phyloP scores from a whole-genome alignment of 2,797 vertebrate genomes.

The Siniperca scherzeri region DNA sequence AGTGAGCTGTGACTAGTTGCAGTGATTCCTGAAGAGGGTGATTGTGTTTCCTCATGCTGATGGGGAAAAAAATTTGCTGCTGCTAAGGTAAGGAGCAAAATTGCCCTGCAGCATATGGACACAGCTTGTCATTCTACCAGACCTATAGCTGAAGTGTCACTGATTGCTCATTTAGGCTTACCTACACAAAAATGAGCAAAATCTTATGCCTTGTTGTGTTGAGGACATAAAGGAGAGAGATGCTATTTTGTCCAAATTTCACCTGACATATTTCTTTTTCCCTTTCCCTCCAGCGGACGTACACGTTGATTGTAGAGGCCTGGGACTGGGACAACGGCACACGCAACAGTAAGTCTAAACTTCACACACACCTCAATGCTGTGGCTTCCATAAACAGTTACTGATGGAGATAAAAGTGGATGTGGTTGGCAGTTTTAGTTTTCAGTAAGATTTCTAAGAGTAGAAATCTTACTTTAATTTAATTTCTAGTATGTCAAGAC shows the following conservation, averaged over 20 bases:
- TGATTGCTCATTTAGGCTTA: not conserved
- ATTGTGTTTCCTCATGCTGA: not conserved
- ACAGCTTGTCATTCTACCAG: not conserved
- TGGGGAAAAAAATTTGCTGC: too few species aligned
- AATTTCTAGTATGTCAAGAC: not conserved
- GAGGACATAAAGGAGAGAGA: not conserved
- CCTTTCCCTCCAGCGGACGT: constrained; percentile 88
- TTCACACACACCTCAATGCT: not conserved
- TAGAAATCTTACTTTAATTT: too few species aligned
- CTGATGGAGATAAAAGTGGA: too few species aligned
- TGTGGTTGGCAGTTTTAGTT: not conserved
- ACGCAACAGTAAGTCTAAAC: constrained; percentile 88
- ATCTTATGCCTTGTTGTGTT: not conserved
- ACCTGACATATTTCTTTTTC: constrained; percentile 15
- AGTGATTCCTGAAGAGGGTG: not conserved
- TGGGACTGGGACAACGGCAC: constrained; percentile 97
- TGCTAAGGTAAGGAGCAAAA: not conserved
- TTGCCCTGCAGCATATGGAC: not conserved
- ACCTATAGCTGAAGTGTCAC: not conserved
- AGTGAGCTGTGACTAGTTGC: not conserved
- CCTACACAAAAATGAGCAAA: not conserved
- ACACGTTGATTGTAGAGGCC: constrained; percentile 94
- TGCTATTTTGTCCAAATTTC: constrained; percentile 4
- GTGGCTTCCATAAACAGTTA: not conserved
- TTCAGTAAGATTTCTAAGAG: not conserved